Conservation (phyloP, 2,888 invertebrate genomes). For the Arctia plantaginis region DNA sequence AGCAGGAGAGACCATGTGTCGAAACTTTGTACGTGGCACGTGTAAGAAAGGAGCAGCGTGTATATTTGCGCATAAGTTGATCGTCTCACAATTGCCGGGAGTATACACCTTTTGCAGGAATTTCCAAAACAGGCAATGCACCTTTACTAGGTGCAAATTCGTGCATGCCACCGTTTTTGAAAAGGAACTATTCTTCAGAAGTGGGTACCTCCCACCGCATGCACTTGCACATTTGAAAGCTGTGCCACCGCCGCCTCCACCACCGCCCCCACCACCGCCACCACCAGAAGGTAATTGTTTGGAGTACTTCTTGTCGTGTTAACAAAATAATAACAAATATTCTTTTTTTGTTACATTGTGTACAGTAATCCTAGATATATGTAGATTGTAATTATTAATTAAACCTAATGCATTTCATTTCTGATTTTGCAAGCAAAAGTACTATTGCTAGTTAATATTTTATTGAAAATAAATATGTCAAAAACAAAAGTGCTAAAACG, state of each 20-base stretch:
- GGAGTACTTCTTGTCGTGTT: background rate
- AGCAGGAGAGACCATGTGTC: constrained; percentile 59
- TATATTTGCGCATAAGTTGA: constrained; percentile 66
- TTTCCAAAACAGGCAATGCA: constrained; percentile 69
- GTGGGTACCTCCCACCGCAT: constrained; percentile 67
- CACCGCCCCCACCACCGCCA: constrained; percentile 26
- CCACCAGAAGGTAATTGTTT: constrained; percentile 52
- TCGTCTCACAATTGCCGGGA: constrained; percentile 62
- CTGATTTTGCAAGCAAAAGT: too few relatives aligned
- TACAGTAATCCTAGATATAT: too few relatives aligned
- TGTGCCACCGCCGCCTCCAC: constrained; percentile 36
- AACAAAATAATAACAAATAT: background rate
- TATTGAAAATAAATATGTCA: background rate
- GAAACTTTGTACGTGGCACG: constrained; percentile 69
- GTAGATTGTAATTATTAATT: too few relatives aligned
- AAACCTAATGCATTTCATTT: too few relatives aligned
- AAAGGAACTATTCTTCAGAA: constrained; percentile 69
- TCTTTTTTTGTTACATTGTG: too few relatives aligned
- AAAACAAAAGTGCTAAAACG: background rate
- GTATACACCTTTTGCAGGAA: constrained; percentile 74
- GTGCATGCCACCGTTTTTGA: constrained; percentile 75
- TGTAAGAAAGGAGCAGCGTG: constrained; percentile 67
- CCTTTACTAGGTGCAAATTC: constrained; percentile 66
- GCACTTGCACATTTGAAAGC: constrained; percentile 62
- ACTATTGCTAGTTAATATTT: too few relatives aligned